These are phyloP conservation scores for Ophioninae sp. DNA, from an alignment of 2,888 invertebrate genomes.

Conservation along the genomic window DNA sequence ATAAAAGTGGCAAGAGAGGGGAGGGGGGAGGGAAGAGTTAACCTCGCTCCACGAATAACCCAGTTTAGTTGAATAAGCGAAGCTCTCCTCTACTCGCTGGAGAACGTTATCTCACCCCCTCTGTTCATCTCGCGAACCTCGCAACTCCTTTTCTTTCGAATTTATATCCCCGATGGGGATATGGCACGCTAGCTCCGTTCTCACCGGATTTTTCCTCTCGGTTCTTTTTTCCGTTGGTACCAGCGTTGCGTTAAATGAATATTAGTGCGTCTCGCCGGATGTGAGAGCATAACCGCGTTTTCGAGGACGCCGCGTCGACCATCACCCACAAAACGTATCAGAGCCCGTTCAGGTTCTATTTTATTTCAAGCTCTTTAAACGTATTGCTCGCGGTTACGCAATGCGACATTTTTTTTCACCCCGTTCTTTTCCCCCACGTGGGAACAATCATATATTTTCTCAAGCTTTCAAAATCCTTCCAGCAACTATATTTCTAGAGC, in stretches of 20 bases:
- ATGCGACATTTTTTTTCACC: slow-evolving; percentile 14
- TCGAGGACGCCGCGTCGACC: slow-evolving; percentile 24
- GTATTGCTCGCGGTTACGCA: slow-evolving; percentile 40
- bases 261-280: slow-evolving; percentile 72
- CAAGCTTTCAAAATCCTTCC: slow-evolving; percentile 1
- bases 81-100: slow-evolving; percentile 18
- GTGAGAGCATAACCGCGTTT: slow-evolving; percentile 54
- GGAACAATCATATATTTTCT: not conserved
- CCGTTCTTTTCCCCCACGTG: not conserved
- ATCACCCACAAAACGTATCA: slow-evolving; percentile 21
- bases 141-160: slow-evolving; percentile 36
- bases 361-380: slow-evolving; percentile 26
- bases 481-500: not conserved
- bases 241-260: slow-evolving; percentile 73
- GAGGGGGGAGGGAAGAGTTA: too few species aligned
- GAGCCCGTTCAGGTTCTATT: slow-evolving; percentile 45
- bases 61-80: slow-evolving; percentile 66
- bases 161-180: slow-evolving; percentile 52
- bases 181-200: slow-evolving; percentile 22
- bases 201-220: slow-evolving; percentile 17
- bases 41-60: slow-evolving; percentile 66
- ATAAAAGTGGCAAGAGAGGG: not conserved
- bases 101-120: slow-evolving; percentile 43
- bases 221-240: slow-evolving; percentile 14
- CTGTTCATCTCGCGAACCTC: slow-evolving; percentile 1